Base-by-base conservation (phyloP, 2,113 vertebrate species). In the Kryptolebias marmoratus region DNA sequence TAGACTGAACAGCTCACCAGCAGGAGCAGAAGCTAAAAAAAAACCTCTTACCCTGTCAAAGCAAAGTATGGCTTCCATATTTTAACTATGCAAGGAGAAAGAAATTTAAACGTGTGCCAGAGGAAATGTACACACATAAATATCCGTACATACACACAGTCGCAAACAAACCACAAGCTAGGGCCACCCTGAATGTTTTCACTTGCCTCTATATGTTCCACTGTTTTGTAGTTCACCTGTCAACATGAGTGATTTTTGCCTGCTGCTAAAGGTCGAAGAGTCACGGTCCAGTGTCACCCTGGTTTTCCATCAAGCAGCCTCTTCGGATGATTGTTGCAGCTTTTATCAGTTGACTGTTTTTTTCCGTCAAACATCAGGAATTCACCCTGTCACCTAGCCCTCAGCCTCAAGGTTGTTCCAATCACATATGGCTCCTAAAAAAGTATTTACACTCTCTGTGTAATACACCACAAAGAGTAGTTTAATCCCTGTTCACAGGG, bases 11-110 rank as follows among this genome's bases (percentile, higher is more conserved):
- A 64, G 76, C 63, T 57, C 47, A 56, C 56, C 75, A 85, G 64
- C 64, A 76, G 73, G 69, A 75, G 66, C 72, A 55, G 86, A 71
- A 85, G 73, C 72, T 49, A 56, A 53, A 83, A 85, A 85, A 92
- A 91, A 78, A 86, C 92, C 90, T 75, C 70, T 67, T 62, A 90
- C 49, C 84, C 91, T 90, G 66, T 85, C 73, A 86, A 92, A 93
- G 90, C 79, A 91, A 84, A 86, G 59, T n/a, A 69, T 68, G 68
- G 64, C 64, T 30, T 65, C 48, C 81, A 85, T 72, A 73, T 78
- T 87, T 81, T 49, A 49, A 30, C 50, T 3, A 42, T 47, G 42
- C 28, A 16, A 52, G 32, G 16, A 11, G 65, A 57, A 56, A 48
- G 69, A 42, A 3, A 63, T 73, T 60, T 85, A 42, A 83, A 75